phyloP scores from a whole-genome alignment of 2,888 invertebrate genomes.

The Hypomecis punctinalis region DNA sequence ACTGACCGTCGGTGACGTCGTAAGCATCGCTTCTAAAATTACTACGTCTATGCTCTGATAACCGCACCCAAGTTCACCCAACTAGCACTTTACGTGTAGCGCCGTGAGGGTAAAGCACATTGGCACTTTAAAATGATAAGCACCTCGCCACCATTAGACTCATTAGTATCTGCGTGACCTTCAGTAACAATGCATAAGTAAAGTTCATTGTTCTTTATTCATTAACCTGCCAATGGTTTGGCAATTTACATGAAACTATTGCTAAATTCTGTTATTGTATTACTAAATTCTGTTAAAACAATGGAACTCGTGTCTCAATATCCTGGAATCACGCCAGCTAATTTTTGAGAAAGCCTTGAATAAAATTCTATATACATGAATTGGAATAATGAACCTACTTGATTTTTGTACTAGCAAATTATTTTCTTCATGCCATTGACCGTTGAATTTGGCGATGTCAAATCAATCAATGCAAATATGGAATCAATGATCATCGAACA shows the following conservation, averaged over 20 bases:
- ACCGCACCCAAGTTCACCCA: not conserved
- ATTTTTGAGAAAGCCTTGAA: constrained; percentile 2
- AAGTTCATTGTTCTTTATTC: constrained; percentile 54
- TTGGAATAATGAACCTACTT: not conserved
- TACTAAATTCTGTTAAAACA: constrained; percentile 11
- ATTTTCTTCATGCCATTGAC: constrained; percentile 33
- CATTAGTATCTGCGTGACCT: constrained; percentile 22
- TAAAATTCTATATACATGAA: not conserved
- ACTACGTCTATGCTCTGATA: not conserved
- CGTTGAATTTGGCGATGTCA: constrained; percentile 43
- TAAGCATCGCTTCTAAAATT: not conserved
- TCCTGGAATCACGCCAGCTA: constrained; percentile 4
- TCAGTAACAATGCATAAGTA: constrained; percentile 39
- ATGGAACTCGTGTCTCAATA: constrained; percentile 11
- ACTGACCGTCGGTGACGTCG: no score
- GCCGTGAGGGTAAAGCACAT: not conserved
- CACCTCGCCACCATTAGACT: constrained; percentile 6
- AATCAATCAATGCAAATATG: constrained; percentile 35
- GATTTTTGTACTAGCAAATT: not conserved
- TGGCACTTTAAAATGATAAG: not conserved
- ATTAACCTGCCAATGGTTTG: constrained; percentile 32
- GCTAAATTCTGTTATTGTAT: no score
- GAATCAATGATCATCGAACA: constrained; percentile 6
- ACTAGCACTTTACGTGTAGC: not conserved
- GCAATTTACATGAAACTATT: constrained; percentile 41